These are phyloP conservation scores for Merluccius polli DNA, from an alignment of 2,797 vertebrate species.

Conservation along the genomic window DNA sequence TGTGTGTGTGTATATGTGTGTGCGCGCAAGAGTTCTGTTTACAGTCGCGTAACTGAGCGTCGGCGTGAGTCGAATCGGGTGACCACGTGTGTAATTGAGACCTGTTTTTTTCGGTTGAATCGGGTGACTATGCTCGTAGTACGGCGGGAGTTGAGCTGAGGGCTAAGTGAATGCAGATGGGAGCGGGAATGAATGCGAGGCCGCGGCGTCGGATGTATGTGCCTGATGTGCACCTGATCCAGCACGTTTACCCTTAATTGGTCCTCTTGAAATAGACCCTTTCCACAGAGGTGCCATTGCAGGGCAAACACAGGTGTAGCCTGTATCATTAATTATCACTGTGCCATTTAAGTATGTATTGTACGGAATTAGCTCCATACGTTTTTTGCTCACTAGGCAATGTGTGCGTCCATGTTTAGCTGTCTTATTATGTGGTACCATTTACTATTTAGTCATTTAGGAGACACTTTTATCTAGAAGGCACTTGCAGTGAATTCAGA, in stretches of 20 bases:
- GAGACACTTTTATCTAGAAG: neutral
- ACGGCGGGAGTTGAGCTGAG: neutral
- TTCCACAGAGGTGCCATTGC: neutral
- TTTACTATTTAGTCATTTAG: neutral
- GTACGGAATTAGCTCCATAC: neutral
- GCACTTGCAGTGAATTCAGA: neutral
- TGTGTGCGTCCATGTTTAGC: neutral
- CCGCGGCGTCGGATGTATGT: neutral
- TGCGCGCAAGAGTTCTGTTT: neutral
- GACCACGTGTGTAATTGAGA: neutral
- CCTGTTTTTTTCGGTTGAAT: neutral
- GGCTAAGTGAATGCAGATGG: conserved; percentile 2
- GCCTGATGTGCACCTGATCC: neutral
- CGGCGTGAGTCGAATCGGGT: neutral
- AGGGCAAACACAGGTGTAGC: neutral
- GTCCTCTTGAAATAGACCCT: neutral
- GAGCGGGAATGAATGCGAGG: neutral
- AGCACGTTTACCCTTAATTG: neutral
- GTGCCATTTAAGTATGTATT: neutral
- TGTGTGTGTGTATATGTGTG: neutral
- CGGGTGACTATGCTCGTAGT: neutral
- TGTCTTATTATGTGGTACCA: too few relatives aligned
- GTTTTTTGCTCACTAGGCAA: neutral
- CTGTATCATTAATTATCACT: neutral
- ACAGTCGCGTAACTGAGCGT: neutral